A percentile compares a stretch with the other conserved stretches of the same genome.
Conservation (phyloP, 2,797 vertebrate species). For the Momotus momota region DNA sequence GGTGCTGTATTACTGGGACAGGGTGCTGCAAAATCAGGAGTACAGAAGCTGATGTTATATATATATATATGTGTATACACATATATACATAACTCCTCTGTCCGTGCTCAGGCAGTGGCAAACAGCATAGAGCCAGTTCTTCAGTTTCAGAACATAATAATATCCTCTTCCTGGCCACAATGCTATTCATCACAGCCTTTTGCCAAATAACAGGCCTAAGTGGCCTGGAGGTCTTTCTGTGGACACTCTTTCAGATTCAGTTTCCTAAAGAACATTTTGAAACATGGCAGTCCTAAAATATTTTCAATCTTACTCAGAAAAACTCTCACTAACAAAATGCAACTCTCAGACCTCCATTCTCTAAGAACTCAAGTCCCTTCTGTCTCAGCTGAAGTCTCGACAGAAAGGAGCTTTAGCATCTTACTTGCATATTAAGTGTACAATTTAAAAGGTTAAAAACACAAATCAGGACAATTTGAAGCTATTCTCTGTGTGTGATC, state of each 20-base stretch:
- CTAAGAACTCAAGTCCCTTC: neutral
- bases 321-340: slow-evolving; percentile 42
- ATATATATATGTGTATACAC: no score
- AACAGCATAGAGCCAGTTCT: slow-evolving; percentile 7
- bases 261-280: slow-evolving; percentile 44
- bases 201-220: slow-evolving; percentile 63
- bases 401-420: neutral
- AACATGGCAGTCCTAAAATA: slow-evolving; percentile 36
- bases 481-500: slow-evolving; percentile 18
- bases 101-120: neutral
- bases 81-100: neutral
- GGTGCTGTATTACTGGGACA: neutral
- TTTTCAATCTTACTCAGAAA: slow-evolving; percentile 46
- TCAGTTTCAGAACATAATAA: slow-evolving; percentile 45
- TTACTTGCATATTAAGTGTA: neutral
- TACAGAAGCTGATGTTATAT: neutral
- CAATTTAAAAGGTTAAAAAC: neutral
- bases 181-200: slow-evolving; percentile 43
- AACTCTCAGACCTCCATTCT: neutral
- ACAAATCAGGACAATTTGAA: slow-evolving; percentile 6
- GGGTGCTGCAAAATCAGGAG: neutral
- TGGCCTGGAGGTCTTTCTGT: slow-evolving; percentile 62
- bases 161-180: slow-evolving; percentile 52
- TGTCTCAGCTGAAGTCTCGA: neutral
- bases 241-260: slow-evolving; percentile 32